A percentile compares a stretch with the other conserved stretches of the same genome.
phyloP scores from a whole-genome alignment of 2,888 invertebrate genomes.

The Macaria liturata region DNA sequence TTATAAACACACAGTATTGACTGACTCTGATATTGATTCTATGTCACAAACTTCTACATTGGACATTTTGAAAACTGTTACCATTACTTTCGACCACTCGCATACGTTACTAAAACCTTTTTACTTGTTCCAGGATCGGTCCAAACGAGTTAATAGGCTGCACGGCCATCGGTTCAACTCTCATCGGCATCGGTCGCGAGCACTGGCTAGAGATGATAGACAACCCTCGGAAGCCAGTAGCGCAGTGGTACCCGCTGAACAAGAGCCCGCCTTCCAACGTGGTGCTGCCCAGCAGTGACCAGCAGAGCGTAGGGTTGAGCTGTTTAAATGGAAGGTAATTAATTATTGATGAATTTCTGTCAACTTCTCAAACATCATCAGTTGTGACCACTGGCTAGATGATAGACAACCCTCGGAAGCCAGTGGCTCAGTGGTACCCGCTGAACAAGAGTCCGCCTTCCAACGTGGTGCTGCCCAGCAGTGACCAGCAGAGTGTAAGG shows the following conservation, averaged over 20 bases:
- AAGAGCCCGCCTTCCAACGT: constrained; percentile 87
- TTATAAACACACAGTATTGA: no score
- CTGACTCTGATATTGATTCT: no score
- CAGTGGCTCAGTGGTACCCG: constrained; percentile 93
- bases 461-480: constrained; percentile 80
- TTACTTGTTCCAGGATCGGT: constrained; percentile 86
- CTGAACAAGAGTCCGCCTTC: constrained; percentile 88
- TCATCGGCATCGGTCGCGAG: constrained; percentile 90
- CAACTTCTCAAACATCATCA: no score
- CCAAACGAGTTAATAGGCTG: constrained; percentile 94
- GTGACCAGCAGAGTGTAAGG: constrained; percentile 83
- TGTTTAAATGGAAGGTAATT: constrained; percentile 87
- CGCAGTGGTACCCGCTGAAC: constrained; percentile 92
- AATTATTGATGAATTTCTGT: neutral
- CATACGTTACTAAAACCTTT: no score
- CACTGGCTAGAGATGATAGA: constrained; percentile 94
- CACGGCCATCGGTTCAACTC: constrained; percentile 89
- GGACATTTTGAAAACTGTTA: no score
- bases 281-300: constrained; percentile 77
- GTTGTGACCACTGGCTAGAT: no score
- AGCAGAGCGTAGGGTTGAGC: constrained; percentile 85
- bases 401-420: constrained; percentile 85
- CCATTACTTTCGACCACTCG: no score
- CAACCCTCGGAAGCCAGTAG: constrained; percentile 91
- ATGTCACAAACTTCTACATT: no score